A percentile compares a stretch with the other conserved stretches of the same genome.
phyloP scores from a whole-genome alignment of 2,888 invertebrate species.

The Mesochorus sp. region DNA sequence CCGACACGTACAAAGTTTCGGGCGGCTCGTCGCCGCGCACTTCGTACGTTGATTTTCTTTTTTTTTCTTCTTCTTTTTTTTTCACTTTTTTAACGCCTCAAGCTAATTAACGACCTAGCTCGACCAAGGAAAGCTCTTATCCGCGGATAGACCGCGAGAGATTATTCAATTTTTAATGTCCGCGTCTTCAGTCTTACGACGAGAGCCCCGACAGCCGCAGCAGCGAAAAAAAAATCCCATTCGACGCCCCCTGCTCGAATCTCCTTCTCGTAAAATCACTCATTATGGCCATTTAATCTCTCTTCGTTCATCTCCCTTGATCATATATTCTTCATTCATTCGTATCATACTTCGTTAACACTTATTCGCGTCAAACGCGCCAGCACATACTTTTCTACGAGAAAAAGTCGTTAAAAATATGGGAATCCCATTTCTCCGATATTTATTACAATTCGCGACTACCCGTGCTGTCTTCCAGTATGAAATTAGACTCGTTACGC shows the following conservation, averaged over 20 bases:
- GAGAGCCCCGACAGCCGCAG: too few relatives aligned
- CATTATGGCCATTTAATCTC: slow-evolving; percentile 38
- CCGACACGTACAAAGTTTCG: slow-evolving; percentile 43
- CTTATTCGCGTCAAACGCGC: background rate
- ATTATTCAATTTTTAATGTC: slow-evolving; percentile 60
- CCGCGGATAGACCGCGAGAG: slow-evolving; percentile 44
- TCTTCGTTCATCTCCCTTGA: slow-evolving; percentile 24
- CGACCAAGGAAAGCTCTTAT: slow-evolving; percentile 64
- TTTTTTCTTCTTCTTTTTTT: slow-evolving; percentile 42
- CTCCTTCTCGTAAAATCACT: slow-evolving; percentile 53
- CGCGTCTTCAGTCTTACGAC: slow-evolving; percentile 46
- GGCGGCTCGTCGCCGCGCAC: slow-evolving; percentile 50
- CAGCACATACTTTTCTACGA: too few relatives aligned
- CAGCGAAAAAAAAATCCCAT: too few relatives aligned
- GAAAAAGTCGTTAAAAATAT: background rate
- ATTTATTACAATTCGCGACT: too few relatives aligned
- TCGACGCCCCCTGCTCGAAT: too few relatives aligned
- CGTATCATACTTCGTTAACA: slow-evolving; percentile 47
- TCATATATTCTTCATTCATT: too few relatives aligned
- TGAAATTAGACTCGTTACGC: too few relatives aligned
- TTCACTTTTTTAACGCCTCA: slow-evolving; percentile 65
- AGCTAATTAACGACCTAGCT: slow-evolving; percentile 68
- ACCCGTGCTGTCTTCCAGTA: too few relatives aligned
- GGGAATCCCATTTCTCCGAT: background rate
- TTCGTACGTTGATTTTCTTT: slow-evolving; percentile 14